These are phyloP conservation scores for Sturnira hondurensis DNA, from an alignment of 2,113 vertebrate genomes.

Conservation along the genomic window DNA sequence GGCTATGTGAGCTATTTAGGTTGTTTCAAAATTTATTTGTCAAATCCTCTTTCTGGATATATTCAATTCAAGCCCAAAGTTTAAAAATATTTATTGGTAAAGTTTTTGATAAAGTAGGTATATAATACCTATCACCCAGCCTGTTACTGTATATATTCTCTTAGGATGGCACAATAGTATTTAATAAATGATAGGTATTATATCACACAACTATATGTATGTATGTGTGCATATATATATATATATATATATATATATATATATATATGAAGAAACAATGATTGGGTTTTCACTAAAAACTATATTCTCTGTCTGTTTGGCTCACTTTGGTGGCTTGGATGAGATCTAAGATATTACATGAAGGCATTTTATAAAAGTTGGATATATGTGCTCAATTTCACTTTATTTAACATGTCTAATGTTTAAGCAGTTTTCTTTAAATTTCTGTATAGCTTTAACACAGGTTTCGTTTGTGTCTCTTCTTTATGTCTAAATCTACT, in stretches of 20 bases:
- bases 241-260: background rate
- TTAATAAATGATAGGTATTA: too few species aligned
- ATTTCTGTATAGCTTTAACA: background rate
- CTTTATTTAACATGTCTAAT: constrained; percentile 12
- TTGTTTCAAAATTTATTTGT: background rate
- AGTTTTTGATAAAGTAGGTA: background rate
- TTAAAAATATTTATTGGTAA: background rate
- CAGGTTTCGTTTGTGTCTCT: background rate
- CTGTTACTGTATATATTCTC: too few species aligned
- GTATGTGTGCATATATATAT: background rate
- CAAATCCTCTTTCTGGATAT: background rate
- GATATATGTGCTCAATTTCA: background rate
- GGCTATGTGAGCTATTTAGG: background rate
- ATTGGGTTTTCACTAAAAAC: constrained; percentile 38
- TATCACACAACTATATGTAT: background rate
- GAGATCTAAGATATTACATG: background rate
- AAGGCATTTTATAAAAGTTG: background rate
- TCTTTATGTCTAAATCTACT: background rate
- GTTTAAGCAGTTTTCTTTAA: background rate
- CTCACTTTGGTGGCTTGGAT: background rate
- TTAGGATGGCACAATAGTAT: too few species aligned
- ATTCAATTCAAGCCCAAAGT: background rate
- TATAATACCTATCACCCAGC: background rate
- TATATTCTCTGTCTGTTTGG: constrained; percentile 31
- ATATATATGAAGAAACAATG: background rate